Evolutionary conservation across 2,888 invertebrate genomes (phyloP).

Genomic region (Pycnomerus fuliginosus): DNA sequence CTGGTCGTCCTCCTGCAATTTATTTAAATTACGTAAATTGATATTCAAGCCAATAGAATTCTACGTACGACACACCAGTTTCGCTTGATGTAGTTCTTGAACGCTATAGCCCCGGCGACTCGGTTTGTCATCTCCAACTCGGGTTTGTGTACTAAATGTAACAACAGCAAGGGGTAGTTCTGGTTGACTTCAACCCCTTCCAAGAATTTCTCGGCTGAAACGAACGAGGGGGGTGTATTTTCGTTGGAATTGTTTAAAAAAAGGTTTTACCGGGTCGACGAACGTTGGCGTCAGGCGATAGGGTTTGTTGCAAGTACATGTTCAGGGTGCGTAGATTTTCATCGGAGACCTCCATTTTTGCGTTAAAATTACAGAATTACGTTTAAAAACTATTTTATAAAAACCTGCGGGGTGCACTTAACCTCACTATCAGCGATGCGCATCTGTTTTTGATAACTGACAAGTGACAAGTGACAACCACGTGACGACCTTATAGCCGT

Average conservation of each 20-base stretch:
- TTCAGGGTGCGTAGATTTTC: constrained; percentile 80
- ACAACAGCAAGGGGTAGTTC: constrained; percentile 83
- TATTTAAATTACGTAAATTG: neutral
- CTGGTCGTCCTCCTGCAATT: constrained; percentile 64
- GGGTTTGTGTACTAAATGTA: constrained; percentile 83
- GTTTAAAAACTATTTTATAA: too few species aligned
- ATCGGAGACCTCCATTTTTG: constrained; percentile 87
- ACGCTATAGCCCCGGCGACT: constrained; percentile 88
- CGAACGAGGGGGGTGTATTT: constrained; percentile 23
- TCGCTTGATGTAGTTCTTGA: constrained; percentile 95
- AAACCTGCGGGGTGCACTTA: too few species aligned
- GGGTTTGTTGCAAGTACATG: constrained; percentile 83
- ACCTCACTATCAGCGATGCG: too few species aligned
- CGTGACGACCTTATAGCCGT: too few species aligned
- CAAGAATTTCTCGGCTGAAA: constrained; percentile 86
- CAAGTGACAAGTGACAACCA: too few species aligned
- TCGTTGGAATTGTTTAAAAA: constrained; percentile 3
- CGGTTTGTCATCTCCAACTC: constrained; percentile 79
- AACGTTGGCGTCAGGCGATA: constrained; percentile 78
- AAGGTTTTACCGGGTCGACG: constrained; percentile 75
- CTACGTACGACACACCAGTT: constrained; percentile 86
- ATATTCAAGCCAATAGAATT: constrained; percentile 4
- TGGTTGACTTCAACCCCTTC: constrained; percentile 87
- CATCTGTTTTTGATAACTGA: too few species aligned
- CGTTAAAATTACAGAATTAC: too few species aligned